These are phyloP conservation scores for Rhynchomys soricoides DNA, from an alignment of 2,113 vertebrate genomes.

Conservation along the genomic window DNA sequence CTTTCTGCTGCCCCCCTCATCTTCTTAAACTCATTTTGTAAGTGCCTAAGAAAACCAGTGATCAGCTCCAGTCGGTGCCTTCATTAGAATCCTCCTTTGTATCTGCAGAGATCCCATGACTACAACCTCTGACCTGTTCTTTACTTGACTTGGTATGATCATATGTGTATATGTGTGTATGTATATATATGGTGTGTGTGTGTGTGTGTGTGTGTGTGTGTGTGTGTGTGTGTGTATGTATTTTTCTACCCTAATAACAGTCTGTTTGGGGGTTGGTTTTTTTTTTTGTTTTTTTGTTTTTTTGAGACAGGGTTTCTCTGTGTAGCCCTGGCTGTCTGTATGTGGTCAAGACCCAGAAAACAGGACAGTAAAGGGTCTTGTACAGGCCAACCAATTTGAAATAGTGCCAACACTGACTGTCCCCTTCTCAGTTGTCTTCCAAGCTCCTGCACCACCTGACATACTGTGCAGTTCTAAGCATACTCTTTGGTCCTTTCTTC, in stretches of 20 bases:
- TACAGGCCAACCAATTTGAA: neutral
- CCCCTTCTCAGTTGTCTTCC: neutral
- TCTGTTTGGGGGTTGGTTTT: too few relatives aligned
- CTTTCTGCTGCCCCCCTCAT: too few relatives aligned
- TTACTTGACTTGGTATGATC: neutral
- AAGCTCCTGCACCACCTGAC: too few relatives aligned
- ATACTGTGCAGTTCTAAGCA: neutral
- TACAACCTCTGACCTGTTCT: neutral
- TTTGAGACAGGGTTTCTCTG: too few relatives aligned
- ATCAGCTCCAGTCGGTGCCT: neutral
- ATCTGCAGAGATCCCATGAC: neutral
- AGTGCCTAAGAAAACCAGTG: neutral
- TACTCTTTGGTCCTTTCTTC: neutral
- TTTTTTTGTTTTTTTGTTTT: too few relatives aligned
- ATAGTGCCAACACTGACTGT: neutral
- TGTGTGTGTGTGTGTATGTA: neutral
- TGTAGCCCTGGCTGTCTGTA: too few relatives aligned
- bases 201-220: neutral
- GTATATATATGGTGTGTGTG: too few relatives aligned
- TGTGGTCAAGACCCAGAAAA: neutral
- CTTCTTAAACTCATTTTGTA: neutral
- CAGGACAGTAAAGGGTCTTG: neutral
- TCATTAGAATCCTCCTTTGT: neutral
- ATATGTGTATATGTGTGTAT: neutral
- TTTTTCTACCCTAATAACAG: neutral